Percentiles rank a stretch among this genome's conserved stretches.
Evolutionary conservation across 2,888 invertebrate genomes (phyloP).

Genomic region (Heliconius aoede): DNA sequence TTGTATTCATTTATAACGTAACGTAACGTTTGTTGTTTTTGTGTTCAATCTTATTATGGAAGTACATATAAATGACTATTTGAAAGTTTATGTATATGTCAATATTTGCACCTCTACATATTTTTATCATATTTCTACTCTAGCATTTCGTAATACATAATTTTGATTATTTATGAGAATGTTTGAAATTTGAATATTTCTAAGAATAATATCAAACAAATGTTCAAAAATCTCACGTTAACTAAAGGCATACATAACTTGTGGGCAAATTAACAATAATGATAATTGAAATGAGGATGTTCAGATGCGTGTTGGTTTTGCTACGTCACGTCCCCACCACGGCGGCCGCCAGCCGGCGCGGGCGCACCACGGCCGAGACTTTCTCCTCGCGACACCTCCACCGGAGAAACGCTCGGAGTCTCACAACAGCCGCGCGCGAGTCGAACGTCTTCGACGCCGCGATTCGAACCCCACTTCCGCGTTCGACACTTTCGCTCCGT

Average conservation of each 20-base stretch:
- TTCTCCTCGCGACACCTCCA: conserved; percentile 82
- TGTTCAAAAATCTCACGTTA: neutral
- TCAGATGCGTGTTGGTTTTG: conserved; percentile 68
- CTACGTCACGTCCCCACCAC: conserved; percentile 72
- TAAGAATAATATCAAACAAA: neutral
- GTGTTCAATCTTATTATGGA: conserved; percentile 65
- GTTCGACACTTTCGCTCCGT: conserved; percentile 75
- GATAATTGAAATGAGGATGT: conserved; percentile 47
- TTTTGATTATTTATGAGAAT: neutral
- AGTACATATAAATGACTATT: conserved; percentile 28
- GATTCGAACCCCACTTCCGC: conserved; percentile 66
- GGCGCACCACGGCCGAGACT: conserved; percentile 80
- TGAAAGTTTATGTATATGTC: neutral
- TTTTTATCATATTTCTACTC: neutral
- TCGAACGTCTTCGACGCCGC: conserved; percentile 68
- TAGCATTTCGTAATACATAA: neutral
- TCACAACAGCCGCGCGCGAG: conserved; percentile 73
- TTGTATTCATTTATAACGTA: conserved; percentile 67
- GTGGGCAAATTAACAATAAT: neutral
- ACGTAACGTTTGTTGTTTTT: conserved; percentile 45
- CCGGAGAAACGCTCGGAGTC: conserved; percentile 75
- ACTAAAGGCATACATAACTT: neutral
- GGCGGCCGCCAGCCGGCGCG: conserved; percentile 60
- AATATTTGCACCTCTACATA: neutral
- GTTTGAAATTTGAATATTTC: neutral